Conservation (phyloP, 2,888 invertebrate genomes). For the Rhagium mordax region DNA sequence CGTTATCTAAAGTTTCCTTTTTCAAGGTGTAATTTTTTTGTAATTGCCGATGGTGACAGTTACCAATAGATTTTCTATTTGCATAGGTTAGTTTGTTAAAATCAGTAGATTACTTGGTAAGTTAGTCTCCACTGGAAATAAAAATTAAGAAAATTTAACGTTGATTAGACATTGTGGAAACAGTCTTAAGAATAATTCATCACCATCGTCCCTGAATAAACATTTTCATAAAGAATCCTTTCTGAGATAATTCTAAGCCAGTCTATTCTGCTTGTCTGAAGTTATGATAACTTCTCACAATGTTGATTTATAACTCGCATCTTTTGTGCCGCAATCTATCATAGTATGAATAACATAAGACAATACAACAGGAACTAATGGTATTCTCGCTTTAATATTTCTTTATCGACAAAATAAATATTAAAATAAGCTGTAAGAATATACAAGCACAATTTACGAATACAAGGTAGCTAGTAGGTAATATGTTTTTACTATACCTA, state of each 20-base stretch:
- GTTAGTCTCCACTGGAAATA: too few species aligned
- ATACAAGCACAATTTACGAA: too few species aligned
- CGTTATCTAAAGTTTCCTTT: too few species aligned
- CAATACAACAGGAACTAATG: background rate
- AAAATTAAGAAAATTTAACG: background rate
- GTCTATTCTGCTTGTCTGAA: background rate
- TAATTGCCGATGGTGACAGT: too few species aligned
- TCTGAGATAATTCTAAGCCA: background rate
- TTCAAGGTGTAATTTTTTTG: too few species aligned
- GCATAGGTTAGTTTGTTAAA: too few species aligned
- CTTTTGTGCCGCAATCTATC: conserved; percentile 4
- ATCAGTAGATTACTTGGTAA: too few species aligned
- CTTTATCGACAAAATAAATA: background rate
- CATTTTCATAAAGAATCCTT: conserved; percentile 3
- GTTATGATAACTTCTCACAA: background rate
- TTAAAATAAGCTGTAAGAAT: background rate
- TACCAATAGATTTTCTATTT: too few species aligned
- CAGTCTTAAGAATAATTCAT: conserved; percentile 4
- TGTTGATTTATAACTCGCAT: background rate
- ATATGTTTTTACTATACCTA: too few species aligned
- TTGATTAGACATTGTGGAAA: background rate
- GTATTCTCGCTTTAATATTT: background rate
- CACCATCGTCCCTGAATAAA: background rate
- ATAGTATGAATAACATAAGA: background rate
- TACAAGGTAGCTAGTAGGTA: too few species aligned